These are phyloP conservation scores for Fabriciana adippe DNA, from an alignment of 2,888 invertebrate species.

Conservation along the genomic window DNA sequence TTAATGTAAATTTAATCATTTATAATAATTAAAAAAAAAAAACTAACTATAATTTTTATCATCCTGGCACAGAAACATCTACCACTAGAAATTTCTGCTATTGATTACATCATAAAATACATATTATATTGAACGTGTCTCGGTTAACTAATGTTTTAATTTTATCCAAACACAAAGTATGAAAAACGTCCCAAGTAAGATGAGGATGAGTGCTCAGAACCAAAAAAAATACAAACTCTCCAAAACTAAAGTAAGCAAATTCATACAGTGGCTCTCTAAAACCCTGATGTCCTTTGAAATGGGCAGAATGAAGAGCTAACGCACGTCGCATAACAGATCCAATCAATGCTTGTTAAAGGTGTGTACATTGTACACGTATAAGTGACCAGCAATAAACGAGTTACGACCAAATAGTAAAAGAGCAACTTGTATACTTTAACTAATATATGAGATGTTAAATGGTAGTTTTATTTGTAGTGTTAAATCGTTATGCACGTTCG, in stretches of 20 bases:
- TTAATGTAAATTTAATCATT: too few relatives aligned
- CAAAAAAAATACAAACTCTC: neutral
- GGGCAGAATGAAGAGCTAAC: constrained; percentile 38
- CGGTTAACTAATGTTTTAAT: too few relatives aligned
- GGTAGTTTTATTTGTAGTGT: neutral
- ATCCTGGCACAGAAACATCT: too few relatives aligned
- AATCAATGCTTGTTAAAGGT: constrained; percentile 51
- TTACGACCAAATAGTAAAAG: constrained; percentile 9
- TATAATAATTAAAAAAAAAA: too few relatives aligned
- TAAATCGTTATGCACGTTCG: too few relatives aligned
- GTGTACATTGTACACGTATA: constrained; percentile 39
- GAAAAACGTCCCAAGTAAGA: too few relatives aligned
- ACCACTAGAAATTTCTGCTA: too few relatives aligned
- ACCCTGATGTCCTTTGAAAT: constrained; percentile 39
- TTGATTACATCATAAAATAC: too few relatives aligned
- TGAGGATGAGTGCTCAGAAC: too few relatives aligned
- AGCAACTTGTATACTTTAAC: constrained; percentile 1
- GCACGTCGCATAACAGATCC: constrained; percentile 45
- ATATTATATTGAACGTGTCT: too few relatives aligned
- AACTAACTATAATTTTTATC: too few relatives aligned
- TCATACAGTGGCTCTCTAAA: constrained; percentile 21
- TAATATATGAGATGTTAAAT: constrained; percentile 1
- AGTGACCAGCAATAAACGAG: constrained; percentile 44
- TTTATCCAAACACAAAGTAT: too few relatives aligned
- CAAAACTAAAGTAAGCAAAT: constrained; percentile 11